Percentiles rank a stretch among this genome's conserved stretches.
Evolutionary conservation across 2,888 invertebrate species (phyloP).

Genomic region (Drosophila acutilabella): DNA sequence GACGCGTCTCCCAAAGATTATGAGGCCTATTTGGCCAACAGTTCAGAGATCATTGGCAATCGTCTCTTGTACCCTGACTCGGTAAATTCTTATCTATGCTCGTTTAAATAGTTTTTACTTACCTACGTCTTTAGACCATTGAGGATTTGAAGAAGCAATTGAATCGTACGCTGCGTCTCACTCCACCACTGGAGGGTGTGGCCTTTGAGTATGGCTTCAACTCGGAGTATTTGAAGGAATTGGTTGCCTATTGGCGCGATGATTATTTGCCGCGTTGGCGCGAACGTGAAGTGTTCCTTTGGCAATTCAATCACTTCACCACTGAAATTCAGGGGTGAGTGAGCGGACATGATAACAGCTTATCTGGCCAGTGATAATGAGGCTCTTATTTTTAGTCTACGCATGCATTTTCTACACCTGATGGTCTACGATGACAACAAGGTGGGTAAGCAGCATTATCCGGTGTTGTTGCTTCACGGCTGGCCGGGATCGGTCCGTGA

Average conservation of each 20-base stretch:
- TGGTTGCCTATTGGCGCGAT: conserved; percentile 92
- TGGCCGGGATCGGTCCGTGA: conserved; percentile 96
- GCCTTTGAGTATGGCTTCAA: conserved; percentile 93
- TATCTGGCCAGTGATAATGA: conserved; percentile 42
- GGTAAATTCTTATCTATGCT: conserved; percentile 46
- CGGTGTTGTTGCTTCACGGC: conserved; percentile 89
- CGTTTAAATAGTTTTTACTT: background rate
- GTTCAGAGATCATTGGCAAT: conserved; percentile 69
- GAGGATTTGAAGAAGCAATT: conserved; percentile 87
- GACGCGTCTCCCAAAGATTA: conserved; percentile 74
- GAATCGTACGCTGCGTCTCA: conserved; percentile 84
- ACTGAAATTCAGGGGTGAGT: conserved; percentile 89
- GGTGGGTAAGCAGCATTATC: conserved; percentile 82
- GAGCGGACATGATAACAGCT: conserved; percentile 38
- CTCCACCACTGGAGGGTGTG: conserved; percentile 88
- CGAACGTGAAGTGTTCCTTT: conserved; percentile 89
- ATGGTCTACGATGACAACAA: conserved; percentile 86
- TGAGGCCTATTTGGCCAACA: conserved; percentile 70
- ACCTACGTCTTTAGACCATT: conserved; percentile 85
- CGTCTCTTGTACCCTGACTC: conserved; percentile 61
- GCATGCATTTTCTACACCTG: conserved; percentile 89
- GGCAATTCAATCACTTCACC: conserved; percentile 90
- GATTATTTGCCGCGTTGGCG: conserved; percentile 90
- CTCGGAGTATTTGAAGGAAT: conserved; percentile 87
- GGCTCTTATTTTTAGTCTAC: conserved; percentile 75